Base-by-base conservation (phyloP, 2,797 vertebrate genomes). In the Gymnocypris eckloni region DNA sequence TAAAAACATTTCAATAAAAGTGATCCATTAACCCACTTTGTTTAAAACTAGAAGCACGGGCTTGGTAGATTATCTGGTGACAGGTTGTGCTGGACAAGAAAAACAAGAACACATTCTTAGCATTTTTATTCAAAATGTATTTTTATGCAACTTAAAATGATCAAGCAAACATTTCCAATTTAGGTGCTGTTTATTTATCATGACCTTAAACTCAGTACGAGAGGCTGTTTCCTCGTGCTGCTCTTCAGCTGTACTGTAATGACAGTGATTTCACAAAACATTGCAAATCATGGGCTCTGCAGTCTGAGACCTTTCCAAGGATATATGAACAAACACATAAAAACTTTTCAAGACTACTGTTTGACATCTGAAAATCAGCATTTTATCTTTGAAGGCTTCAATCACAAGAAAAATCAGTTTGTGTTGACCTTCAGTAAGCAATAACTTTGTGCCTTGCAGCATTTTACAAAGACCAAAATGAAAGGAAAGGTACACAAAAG, bases 391-490 rank as follows among this genome's bases (percentile, higher is more conserved):
- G 28, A 50, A 76, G 41, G n/a, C 50, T 79, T 28, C 71, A 77
- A 25, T 28, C 20, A 59, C 70, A 18, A n/a, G 3, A 75, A 84
- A 25, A 12, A 48, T 71, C 2, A 33, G 13, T 48, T 76, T 79
- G 13, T 15, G 18, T n/a, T 85, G n/a, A 73, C 28, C 18, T 52
- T 50, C 37, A 70, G 28, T 72, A 64, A 71, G 52, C 67, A 69
- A 56, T 33, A 82, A 66, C 25, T 70, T 76, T 52, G 79, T 79
- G 72, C 72, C n/a, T 71, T 82, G 50, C 37, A 79, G 61, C 66
- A 79, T 79, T 71, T 73, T 37, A 59, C 71, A 50, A 78, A 83
- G 80, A 84, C 52, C 50, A 70, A 79, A 84, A 50, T 59, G 43
- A 75, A 79, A 56, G 54, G 71, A 54, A 67, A 59, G 59, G 70